phyloP scores from a whole-genome alignment of 1,140 invertebrate genomes.

The Drosophila parabipectinata region DNA sequence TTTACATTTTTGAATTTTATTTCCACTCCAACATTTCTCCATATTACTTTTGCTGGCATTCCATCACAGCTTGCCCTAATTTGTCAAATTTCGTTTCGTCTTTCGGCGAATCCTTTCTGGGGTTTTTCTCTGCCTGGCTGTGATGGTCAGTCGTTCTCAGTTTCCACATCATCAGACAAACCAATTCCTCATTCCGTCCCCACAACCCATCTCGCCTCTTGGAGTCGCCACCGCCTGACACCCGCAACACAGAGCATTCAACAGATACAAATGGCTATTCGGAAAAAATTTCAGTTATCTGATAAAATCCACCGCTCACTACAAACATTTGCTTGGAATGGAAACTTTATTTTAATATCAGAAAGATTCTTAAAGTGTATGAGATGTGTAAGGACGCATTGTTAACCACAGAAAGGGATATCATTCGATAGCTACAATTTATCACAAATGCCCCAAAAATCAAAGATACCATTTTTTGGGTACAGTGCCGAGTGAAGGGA shows the following conservation, averaged over 20 bases:
- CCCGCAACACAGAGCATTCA: conserved; percentile 42
- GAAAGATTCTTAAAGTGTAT: background rate
- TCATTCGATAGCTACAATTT: background rate
- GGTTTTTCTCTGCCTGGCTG: conserved; percentile 17
- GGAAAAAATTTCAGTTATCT: conserved; percentile 62
- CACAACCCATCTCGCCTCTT: background rate
- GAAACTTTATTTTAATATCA: background rate
- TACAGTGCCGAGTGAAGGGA: background rate
- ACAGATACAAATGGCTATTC: conserved; percentile 68
- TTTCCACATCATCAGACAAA: conserved; percentile 54
- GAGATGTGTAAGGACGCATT: background rate
- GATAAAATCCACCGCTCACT: conserved; percentile 56
- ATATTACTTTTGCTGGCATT: conserved; percentile 9
- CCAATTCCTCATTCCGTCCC: conserved; percentile 32
- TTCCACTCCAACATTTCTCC: background rate
- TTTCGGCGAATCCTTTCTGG: conserved; percentile 18
- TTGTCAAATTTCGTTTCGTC: conserved; percentile 41
- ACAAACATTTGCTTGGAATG: conserved; percentile 6
- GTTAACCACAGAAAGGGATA: background rate
- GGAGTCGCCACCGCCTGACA: background rate
- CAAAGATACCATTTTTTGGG: background rate
- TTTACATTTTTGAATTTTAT: conserved; percentile 13
- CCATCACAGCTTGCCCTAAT: conserved; percentile 21
- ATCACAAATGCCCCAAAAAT: background rate
- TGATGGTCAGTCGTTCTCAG: conserved; percentile 40